Base-by-base conservation (phyloP, 1,140 invertebrate species). In the Adoxophyes honmai region DNA sequence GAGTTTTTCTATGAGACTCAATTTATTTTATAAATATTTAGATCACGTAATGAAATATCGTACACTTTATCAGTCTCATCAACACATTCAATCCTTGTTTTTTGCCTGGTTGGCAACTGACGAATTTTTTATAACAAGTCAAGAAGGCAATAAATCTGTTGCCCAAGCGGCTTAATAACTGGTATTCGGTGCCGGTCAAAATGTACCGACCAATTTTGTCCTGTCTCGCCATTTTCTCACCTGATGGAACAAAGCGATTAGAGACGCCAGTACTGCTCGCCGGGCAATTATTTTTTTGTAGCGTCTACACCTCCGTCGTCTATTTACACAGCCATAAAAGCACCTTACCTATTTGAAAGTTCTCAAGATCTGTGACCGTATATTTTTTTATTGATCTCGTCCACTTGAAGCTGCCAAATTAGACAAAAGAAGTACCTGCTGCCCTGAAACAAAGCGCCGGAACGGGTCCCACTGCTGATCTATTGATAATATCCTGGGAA, bases 361-460 rank as follows among this genome's bases (percentile, higher is more conserved):
- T 66, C 51, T 73, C 63, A 62, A 68, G 66, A 59, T 78, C 72
- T 64, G 52, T 59, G 60, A 44, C 55, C 39, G 60, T 52, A 44
- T 21, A 11, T 54, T 62, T 66, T 73, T 68, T 68, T 73, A 28
- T 35, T 36, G 13, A 34, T 59, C 66, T 71, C 52, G 51, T 48
- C 36, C 21, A 57, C 59, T 51, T 68, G 58, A 72, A 68, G 73
- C 75, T 69, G 69, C 64, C 57, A 63, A 37, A 55, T 59, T 42
- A 63, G 58, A 77, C 71, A 80, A 81, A 75, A 66, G 73, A 66
- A 36, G 60, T 87, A 85, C 84, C 81, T 83, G 84, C 79, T 63
- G 52, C 21, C 70, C 59, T 73, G 72, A 80, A 73, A 86, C 79
- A 87, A 82, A 78, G 74, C 75, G 73, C 69, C 58, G 55, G 65